Conservation (phyloP, 2,888 invertebrate genomes). For the Cryptus viduatorius region DNA sequence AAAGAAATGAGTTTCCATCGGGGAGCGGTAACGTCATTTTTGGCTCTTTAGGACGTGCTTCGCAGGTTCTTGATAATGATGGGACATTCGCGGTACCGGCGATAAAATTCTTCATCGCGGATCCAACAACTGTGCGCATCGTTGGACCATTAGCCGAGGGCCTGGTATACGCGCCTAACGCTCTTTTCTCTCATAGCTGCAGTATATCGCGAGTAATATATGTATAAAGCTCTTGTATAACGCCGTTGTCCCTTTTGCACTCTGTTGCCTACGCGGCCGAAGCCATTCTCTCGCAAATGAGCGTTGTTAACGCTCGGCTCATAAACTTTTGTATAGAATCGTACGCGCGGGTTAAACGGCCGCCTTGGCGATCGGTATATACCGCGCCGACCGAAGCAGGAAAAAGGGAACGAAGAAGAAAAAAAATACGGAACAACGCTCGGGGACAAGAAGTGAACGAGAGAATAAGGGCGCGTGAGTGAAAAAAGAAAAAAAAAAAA, state of each 20-base stretch:
- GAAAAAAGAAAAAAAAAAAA: conserved; percentile 34
- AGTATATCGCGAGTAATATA: background rate
- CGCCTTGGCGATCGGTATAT: background rate
- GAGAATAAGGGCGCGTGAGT: conserved; percentile 31
- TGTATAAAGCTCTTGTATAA: background rate
- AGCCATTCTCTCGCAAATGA: conserved; percentile 51
- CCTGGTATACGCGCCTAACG: background rate
- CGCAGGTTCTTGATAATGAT: conserved; percentile 13
- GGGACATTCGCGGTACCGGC: conserved; percentile 36
- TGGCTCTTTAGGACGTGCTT: conserved; percentile 25
- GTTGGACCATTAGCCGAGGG: conserved; percentile 35
- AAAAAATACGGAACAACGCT: conserved; percentile 18
- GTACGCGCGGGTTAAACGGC: conserved; percentile 20
- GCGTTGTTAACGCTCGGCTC: conserved; percentile 39
- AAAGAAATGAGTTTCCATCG: background rate
- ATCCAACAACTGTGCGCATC: conserved; percentile 14
- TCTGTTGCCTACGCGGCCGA: conserved; percentile 13
- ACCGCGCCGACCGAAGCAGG: background rate
- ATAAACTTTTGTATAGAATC: conserved; percentile 42
- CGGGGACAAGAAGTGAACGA: conserved; percentile 27
- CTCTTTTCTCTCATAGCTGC: background rate
- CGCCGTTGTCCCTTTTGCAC: conserved; percentile 6
- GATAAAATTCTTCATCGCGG: conserved; percentile 25
- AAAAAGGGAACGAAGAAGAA: conserved; percentile 18
- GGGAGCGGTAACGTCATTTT: conserved; percentile 8